Evolutionary conservation across 2,888 invertebrate species (phyloP).

Genomic region (Halocaridina rubra): DNA sequence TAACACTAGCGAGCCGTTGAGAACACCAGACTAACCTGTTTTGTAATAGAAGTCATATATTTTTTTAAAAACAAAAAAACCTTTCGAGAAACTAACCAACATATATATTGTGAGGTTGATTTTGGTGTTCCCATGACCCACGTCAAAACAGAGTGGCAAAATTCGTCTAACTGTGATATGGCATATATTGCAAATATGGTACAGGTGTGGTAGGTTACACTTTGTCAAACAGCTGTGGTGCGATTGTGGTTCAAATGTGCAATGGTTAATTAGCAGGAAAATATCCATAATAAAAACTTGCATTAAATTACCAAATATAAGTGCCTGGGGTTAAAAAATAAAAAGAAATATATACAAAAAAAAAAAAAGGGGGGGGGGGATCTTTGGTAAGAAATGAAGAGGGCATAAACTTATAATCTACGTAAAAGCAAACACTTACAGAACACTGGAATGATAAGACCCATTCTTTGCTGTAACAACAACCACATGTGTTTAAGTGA

Average conservation of each 20-base stretch:
- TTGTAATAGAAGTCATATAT: too few species aligned
- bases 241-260: slow-evolving; percentile 55
- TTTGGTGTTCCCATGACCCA: slow-evolving; percentile 9
- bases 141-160: slow-evolving; percentile 42
- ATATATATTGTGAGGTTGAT: too few species aligned
- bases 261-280: slow-evolving; percentile 53
- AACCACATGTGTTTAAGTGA: slow-evolving; percentile 55
- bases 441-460: slow-evolving; percentile 55
- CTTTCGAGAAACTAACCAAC: too few species aligned
- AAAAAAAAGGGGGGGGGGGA: too few species aligned
- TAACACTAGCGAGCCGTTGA: background rate
- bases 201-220: slow-evolving; percentile 45
- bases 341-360: slow-evolving; percentile 35
- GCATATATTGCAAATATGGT: slow-evolving; percentile 56
- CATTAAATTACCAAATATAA: slow-evolving; percentile 50
- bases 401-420: slow-evolving; percentile 50
- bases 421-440: slow-evolving; percentile 54
- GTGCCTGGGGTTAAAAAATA: slow-evolving; percentile 51
- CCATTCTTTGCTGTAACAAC: slow-evolving; percentile 54
- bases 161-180: slow-evolving; percentile 49
- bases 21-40: background rate
- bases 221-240: slow-evolving; percentile 54
- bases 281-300: slow-evolving; percentile 42
- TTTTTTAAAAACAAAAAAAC: too few species aligned
- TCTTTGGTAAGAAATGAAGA: slow-evolving; percentile 55